Base-by-base conservation (phyloP, 2,888 invertebrate species). In the Ptilodon capucinus region DNA sequence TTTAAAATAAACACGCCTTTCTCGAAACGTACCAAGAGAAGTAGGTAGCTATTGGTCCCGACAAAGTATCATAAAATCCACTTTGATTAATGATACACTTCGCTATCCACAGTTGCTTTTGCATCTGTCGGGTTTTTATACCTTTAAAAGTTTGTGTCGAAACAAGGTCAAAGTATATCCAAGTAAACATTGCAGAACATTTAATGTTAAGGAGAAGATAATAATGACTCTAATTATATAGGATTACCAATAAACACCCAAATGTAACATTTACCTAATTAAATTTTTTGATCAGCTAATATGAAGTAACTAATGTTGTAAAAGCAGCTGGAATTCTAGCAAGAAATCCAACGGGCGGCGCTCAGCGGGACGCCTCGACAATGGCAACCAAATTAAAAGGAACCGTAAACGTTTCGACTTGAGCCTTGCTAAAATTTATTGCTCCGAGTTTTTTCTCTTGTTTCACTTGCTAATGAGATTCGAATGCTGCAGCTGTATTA, bases 381-480 rank as follows among this genome's bases (percentile, higher is more conserved):
- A 90, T 89, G 78, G 84, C 85, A 84, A 84, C 88, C 88, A 88
- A 90, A 91, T 91, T 91, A 90, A 90, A 91, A 86, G 86, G 77
- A 86, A 87, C 86, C 86, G 87, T 86, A 89, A 90, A 87, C 80
- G 86, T 86, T 88, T 86, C 80, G 81, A 86, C 85, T 87, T 86
- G 85, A 82, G 85, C 81, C 83, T 83, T 82, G 89, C 89, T 85
- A 86, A 90, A 91, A 90, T 91, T 91, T 90, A 90, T 91, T 85
- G 78, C 84, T 76, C 63, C 60, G 64, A 79, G 79, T 84, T 87
- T 86, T 86, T 84, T 84, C 80, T 83, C 81, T 86, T 86, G 78
- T 88, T 87, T 84, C 76, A 74, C 74, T 81, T 79, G 77, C 88
- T 90, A 90, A 91, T 91, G 90, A 90, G 88, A 89, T 87, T 84